Evolutionary conservation across 2,888 invertebrate genomes (phyloP).

Genomic region (Ceramica pisi): DNA sequence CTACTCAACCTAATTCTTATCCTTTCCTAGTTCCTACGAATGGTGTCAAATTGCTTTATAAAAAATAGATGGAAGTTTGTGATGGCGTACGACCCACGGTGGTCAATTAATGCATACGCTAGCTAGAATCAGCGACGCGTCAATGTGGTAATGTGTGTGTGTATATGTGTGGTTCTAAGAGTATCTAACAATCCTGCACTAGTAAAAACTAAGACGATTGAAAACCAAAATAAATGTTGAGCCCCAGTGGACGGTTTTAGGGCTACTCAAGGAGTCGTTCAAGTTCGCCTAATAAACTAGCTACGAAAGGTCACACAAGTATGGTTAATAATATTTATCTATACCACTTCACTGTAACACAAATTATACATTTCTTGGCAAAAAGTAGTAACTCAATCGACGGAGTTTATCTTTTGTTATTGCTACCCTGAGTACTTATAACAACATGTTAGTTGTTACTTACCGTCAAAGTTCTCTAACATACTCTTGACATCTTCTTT

Average conservation of each 20-base stretch:
- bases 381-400: neutral
- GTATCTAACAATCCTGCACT: no score
- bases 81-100: neutral
- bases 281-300: neutral
- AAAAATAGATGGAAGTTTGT: neutral
- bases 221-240: no score
- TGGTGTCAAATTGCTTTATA: no score
- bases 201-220: no score
- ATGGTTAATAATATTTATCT: no score
- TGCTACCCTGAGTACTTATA: neutral
- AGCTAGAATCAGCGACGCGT: no score
- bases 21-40: no score
- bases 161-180: no score
- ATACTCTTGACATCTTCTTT: constrained; percentile 99
- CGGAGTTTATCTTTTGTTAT: neutral
- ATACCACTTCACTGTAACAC: neutral
- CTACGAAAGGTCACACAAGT: neutral
- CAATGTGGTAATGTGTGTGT: no score
- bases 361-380: neutral
- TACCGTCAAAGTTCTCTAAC: constrained; percentile 99
- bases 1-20: no score
- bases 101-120: no score
- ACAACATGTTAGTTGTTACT: neutral
- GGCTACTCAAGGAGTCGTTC: neutral
- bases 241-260: no score